Conservation (phyloP, 2,888 invertebrate genomes). For the Phrixothrix hirtus region DNA sequence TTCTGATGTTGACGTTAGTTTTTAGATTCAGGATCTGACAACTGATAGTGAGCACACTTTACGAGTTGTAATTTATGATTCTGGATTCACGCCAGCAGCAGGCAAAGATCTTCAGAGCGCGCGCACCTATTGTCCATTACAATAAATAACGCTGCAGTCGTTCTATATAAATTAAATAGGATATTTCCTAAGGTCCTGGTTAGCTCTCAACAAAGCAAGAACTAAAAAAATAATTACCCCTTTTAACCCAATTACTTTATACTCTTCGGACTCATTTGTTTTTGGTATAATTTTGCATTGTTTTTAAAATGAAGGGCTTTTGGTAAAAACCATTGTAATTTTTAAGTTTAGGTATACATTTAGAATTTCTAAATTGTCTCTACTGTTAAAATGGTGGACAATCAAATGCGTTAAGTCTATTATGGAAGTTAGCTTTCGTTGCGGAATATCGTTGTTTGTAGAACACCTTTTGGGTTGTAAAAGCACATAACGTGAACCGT, state of each 20-base stretch:
- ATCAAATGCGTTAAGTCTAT: conserved; percentile 8
- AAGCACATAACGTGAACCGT: conserved; percentile 12
- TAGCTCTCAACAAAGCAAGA: conserved; percentile 7
- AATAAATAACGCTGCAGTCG: conserved; percentile 27
- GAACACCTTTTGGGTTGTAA: conserved; percentile 18
- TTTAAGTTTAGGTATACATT: conserved; percentile 3
- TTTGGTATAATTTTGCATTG: conserved; percentile 1
- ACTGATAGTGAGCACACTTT: conserved; percentile 27
- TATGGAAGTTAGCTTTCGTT: conserved; percentile 7
- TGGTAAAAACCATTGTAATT: too few species aligned
- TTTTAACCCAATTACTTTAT: conserved; percentile 19
- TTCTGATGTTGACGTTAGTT: conserved; percentile 21
- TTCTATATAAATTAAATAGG: conserved; percentile 26
- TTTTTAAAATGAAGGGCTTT: background rate
- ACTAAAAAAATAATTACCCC: conserved; percentile 24
- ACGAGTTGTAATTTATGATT: conserved; percentile 26
- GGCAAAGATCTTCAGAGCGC: conserved; percentile 21
- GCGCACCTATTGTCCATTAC: conserved; percentile 27
- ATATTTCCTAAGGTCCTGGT: conserved; percentile 15
- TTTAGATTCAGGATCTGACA: conserved; percentile 21
- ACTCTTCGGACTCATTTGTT: conserved; percentile 6
- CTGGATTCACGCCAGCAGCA: conserved; percentile 23
- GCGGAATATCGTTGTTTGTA: conserved; percentile 15
- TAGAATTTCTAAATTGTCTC: conserved; percentile 4
- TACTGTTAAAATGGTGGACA: background rate